Conservation (phyloP, 1,140 invertebrate genomes). For the Ceratina australensis region DNA sequence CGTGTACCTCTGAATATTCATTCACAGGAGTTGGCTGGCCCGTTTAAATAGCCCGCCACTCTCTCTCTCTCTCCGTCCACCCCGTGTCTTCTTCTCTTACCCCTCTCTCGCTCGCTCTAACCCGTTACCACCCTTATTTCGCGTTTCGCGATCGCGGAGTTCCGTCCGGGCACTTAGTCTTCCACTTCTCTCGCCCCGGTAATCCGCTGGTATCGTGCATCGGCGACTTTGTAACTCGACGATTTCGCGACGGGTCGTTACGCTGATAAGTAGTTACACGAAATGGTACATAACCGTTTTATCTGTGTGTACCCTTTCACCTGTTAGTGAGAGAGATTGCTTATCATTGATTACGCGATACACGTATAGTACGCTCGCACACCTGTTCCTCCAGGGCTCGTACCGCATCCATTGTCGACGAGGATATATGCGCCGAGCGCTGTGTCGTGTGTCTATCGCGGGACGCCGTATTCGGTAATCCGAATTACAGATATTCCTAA, state of each 20-base stretch:
- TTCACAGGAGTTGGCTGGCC: slow-evolving; percentile 50
- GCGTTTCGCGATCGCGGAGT: slow-evolving; percentile 7
- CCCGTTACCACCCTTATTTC: slow-evolving; percentile 16
- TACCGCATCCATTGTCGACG: slow-evolving; percentile 29
- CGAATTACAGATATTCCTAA: slow-evolving; percentile 36
- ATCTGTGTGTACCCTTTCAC: slow-evolving; percentile 24
- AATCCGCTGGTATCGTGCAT: slow-evolving; percentile 29
- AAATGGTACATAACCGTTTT: slow-evolving; percentile 26
- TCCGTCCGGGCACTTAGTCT: slow-evolving; percentile 33
- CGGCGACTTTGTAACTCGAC: slow-evolving; percentile 30
- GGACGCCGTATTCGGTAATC: slow-evolving; percentile 18
- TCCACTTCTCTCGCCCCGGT: slow-evolving; percentile 20
- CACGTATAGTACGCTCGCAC: not conserved
- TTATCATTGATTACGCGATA: slow-evolving; percentile 14
- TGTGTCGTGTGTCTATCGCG: not conserved
- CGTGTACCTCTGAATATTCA: slow-evolving; percentile 60
- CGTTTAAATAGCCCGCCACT: slow-evolving; percentile 59
- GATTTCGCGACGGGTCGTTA: slow-evolving; percentile 40
- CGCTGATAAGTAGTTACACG: slow-evolving; percentile 30
- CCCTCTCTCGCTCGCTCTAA: not conserved
- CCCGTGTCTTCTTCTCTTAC: not conserved
- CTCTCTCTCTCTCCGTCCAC: slow-evolving; percentile 14
- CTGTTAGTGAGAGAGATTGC: slow-evolving; percentile 1
- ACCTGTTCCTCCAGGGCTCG: not conserved
- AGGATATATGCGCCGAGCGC: not conserved